Conservation (phyloP, 1,140 invertebrate species). For the Eufriesea mexicana region DNA sequence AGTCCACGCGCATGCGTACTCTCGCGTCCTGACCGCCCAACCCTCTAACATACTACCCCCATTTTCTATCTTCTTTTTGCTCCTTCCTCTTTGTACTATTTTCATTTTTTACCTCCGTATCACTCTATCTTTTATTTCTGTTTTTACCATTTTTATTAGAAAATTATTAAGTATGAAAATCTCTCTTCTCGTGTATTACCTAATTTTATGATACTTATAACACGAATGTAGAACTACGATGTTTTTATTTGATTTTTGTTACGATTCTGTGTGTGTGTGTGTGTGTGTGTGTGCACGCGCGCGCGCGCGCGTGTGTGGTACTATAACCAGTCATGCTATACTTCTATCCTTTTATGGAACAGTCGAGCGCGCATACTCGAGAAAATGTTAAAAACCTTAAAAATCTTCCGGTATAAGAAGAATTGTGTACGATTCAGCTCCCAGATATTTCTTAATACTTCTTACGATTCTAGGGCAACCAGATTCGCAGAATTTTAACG, state of each 20-base stretch:
- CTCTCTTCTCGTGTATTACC: background rate
- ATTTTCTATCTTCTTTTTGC: conserved; percentile 21
- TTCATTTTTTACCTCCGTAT: background rate
- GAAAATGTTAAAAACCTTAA: conserved; percentile 13
- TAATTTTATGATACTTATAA: background rate
- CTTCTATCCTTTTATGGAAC: background rate
- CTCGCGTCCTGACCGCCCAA: conserved; percentile 19
- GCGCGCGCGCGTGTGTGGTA: no score
- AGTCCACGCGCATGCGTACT: conserved; percentile 12
- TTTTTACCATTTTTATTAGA: background rate
- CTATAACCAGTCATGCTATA: background rate
- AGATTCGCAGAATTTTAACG: conserved; percentile 37
- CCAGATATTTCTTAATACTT: conserved; percentile 46
- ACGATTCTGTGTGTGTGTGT: background rate
- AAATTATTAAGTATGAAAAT: background rate
- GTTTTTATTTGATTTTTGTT: background rate
- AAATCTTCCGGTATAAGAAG: background rate
- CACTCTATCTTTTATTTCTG: background rate
- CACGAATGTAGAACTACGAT: background rate
- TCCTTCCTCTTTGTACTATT: conserved; percentile 12
- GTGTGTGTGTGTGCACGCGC: background rate
- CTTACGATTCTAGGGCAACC: background rate
- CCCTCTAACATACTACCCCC: conserved; percentile 58
- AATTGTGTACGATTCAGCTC: background rate
- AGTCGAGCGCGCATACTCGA: background rate